Percentiles rank a stretch among this genome's conserved stretches.
These are phyloP conservation scores for Steinernema hermaphroditum DNA, from an alignment of 2,888 invertebrate genomes.

Conservation along the genomic window DNA sequence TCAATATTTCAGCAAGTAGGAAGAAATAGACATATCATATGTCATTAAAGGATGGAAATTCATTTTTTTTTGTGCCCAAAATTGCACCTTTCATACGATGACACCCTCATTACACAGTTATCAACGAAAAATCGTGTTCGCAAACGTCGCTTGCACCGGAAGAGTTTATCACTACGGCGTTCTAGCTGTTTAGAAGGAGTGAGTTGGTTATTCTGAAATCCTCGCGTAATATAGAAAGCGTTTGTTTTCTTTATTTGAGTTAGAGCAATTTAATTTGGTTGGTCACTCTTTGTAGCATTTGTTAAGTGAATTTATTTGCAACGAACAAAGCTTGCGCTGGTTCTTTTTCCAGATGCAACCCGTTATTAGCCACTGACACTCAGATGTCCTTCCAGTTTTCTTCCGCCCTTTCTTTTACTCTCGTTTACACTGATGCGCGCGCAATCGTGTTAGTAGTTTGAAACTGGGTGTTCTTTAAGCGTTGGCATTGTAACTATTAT, in stretches of 20 bases:
- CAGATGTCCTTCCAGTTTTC: neutral
- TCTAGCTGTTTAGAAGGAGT: neutral
- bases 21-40: constrained; percentile 6
- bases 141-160: neutral
- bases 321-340: neutral
- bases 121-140: constrained; percentile 14
- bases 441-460: constrained; percentile 21
- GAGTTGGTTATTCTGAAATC: no score
- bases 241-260: neutral
- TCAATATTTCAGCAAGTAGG: neutral
- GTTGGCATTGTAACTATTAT: no score
- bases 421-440: constrained; percentile 20
- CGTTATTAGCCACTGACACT: neutral
- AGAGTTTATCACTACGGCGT: neutral
- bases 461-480: constrained; percentile 26
- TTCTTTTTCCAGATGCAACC: no score
- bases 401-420: constrained; percentile 2
- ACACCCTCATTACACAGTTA: constrained; percentile 22
- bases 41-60: constrained; percentile 3
- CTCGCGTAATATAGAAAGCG: neutral
- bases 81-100: constrained; percentile 23
- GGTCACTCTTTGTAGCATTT: neutral
- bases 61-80: neutral
- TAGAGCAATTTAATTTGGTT: neutral
- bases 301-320: constrained; percentile 1